Percentiles rank a stretch among this genome's conserved stretches.
phyloP scores from a whole-genome alignment of 2,797 vertebrate genomes.

The Clarias platycephalus region DNA sequence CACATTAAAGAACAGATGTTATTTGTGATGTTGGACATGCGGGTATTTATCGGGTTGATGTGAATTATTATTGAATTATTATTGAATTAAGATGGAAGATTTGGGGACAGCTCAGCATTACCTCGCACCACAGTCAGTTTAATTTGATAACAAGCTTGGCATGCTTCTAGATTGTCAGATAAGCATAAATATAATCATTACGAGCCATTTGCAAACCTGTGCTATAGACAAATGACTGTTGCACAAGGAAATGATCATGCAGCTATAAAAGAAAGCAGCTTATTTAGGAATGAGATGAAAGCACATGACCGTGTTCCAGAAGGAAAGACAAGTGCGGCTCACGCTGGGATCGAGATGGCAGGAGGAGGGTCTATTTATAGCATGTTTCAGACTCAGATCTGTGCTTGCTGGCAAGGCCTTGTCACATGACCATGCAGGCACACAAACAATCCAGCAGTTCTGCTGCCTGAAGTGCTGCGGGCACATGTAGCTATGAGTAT shows the following conservation, averaged over 20 bases:
- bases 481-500: neutral
- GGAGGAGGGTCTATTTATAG: constrained; percentile 74
- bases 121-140: neutral
- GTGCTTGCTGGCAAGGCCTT: constrained; percentile 67
- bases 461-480: neutral
- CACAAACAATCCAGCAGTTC: constrained; percentile 34
- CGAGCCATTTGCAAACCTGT: constrained; percentile 5
- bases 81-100: neutral
- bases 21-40: neutral
- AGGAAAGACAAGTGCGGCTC: constrained; percentile 46
- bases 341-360: constrained; percentile 57
- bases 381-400: constrained; percentile 72
- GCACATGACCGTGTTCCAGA: constrained; percentile 42
- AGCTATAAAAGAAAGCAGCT: constrained; percentile 44
- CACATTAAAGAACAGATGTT: neutral
- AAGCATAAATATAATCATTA: neutral
- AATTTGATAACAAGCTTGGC: constrained; percentile 16
- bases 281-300: constrained; percentile 55
- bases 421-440: constrained; percentile 59
- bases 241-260: constrained; percentile 31
- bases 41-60: neutral
- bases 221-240: neutral
- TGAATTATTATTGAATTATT: constrained; percentile 21
- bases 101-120: neutral
- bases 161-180: neutral